Evolutionary conservation across 2,797 vertebrate species (phyloP).

Genomic region (Lepus townsendii): DNA sequence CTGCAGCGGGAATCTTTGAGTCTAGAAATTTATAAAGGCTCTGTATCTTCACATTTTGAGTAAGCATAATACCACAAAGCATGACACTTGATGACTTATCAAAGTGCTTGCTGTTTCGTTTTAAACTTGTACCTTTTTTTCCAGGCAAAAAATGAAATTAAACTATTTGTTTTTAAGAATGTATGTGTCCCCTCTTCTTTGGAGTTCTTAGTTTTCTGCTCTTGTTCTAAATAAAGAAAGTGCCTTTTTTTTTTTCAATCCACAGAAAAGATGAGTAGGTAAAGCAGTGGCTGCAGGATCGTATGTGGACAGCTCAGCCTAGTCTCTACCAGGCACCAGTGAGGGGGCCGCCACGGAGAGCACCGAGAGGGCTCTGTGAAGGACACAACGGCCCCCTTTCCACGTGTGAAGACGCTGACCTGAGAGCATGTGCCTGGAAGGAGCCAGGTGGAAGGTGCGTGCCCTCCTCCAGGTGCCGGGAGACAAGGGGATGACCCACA

Average conservation of each 20-base stretch:
- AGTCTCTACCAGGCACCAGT: too few species aligned
- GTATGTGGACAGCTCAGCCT: too few species aligned
- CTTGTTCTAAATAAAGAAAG: constrained; percentile 24
- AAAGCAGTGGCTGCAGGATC: too few species aligned
- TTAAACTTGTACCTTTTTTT: constrained; percentile 76
- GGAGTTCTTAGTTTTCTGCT: not conserved
- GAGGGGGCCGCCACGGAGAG: too few species aligned
- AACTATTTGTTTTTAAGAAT: constrained; percentile 79
- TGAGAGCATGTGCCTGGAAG: too few species aligned
- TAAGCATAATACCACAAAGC: constrained; percentile 86
- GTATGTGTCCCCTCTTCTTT: constrained; percentile 54
- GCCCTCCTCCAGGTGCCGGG: not conserved
- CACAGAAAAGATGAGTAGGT: not conserved
- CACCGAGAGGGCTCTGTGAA: not conserved
- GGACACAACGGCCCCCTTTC: not conserved
- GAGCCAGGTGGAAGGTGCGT: not conserved
- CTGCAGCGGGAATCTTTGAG: constrained; percentile 92
- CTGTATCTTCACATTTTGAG: constrained; percentile 87
- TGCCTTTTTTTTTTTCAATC: not conserved
- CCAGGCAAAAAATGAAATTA: constrained; percentile 73
- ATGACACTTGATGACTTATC: constrained; percentile 86
- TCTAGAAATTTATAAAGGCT: constrained; percentile 91
- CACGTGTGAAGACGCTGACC: not conserved
- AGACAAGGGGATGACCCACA: not conserved
- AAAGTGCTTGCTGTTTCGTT: constrained; percentile 82